phyloP scores from a whole-genome alignment of 2,113 vertebrate species.

The Cinclus mexicanus region DNA sequence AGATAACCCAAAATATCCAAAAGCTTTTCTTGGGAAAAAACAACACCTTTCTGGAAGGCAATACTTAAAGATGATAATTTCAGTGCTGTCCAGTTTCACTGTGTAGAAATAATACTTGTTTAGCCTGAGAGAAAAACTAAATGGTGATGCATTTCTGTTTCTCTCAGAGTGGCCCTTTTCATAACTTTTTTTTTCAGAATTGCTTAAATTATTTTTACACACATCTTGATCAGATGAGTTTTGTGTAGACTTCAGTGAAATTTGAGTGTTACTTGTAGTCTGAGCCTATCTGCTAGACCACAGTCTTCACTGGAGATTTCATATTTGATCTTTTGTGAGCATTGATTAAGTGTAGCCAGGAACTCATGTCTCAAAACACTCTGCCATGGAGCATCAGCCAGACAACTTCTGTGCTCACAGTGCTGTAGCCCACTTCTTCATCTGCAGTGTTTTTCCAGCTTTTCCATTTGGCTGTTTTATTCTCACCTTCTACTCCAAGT shows the following conservation, averaged over 20 bases:
- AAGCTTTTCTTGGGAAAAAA: background rate
- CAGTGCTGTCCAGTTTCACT: background rate
- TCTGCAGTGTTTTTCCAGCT: background rate
- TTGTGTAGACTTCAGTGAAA: background rate
- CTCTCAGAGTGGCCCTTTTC: background rate
- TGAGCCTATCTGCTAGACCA: background rate
- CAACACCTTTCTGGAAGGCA: background rate
- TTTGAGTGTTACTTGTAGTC: background rate
- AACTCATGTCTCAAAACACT: accelerated
- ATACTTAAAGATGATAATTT: background rate
- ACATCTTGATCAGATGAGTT: background rate
- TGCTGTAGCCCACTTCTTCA: background rate
- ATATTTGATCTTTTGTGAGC: background rate
- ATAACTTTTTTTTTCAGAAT: background rate
- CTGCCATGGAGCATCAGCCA: background rate
- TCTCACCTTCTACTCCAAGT: background rate
- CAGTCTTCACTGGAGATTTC: background rate
- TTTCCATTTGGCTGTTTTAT: background rate
- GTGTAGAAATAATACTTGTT: background rate
- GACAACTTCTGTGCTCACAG: background rate
- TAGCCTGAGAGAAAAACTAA: background rate
- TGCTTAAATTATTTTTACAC: background rate
- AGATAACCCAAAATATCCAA: background rate
- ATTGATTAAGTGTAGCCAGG: background rate
- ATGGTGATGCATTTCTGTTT: background rate